Conservation (phyloP, 2,888 invertebrate genomes). For the Syrphus vitripennis region DNA sequence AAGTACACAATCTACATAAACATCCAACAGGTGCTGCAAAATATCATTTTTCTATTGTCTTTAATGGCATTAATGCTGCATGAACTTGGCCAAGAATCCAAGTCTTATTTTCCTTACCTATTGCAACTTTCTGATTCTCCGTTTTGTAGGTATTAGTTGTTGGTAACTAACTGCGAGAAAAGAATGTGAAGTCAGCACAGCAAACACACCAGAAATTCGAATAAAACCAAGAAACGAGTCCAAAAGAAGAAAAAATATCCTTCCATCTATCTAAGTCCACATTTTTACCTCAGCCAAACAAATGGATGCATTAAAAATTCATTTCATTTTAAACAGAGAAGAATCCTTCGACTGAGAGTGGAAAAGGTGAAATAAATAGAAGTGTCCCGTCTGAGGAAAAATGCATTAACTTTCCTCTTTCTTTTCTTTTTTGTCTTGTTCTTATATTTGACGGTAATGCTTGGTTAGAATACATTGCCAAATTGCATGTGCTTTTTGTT, state of each 20-base stretch:
- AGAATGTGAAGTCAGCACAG: slow-evolving; percentile 10
- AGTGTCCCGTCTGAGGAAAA: slow-evolving; percentile 16
- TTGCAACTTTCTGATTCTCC: background rate
- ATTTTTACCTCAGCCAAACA: slow-evolving; percentile 27
- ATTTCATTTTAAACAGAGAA: slow-evolving; percentile 24
- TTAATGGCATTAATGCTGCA: slow-evolving; percentile 20
- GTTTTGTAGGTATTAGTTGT: background rate
- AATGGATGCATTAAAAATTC: slow-evolving; percentile 41
- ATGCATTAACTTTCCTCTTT: slow-evolving; percentile 15
- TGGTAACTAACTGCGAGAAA: background rate
- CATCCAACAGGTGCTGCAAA: slow-evolving; percentile 3
- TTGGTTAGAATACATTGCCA: slow-evolving; percentile 30
- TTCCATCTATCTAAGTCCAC: slow-evolving; percentile 28
- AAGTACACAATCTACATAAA: background rate
- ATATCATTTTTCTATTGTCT: slow-evolving; percentile 2
- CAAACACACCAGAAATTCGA: background rate
- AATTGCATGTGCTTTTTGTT: slow-evolving; percentile 11
- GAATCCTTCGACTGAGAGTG: slow-evolving; percentile 28
- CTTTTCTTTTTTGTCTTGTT: background rate
- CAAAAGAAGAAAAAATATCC: background rate
- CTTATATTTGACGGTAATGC: background rate
- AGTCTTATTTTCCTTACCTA: background rate
- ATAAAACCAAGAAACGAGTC: background rate
- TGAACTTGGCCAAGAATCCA: slow-evolving; percentile 6
- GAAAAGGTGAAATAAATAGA: slow-evolving; percentile 33